Percentiles rank a stretch among this genome's conserved stretches.
Conservation (phyloP, 2,797 vertebrate genomes). For the Platyrinchus mystaceus region DNA sequence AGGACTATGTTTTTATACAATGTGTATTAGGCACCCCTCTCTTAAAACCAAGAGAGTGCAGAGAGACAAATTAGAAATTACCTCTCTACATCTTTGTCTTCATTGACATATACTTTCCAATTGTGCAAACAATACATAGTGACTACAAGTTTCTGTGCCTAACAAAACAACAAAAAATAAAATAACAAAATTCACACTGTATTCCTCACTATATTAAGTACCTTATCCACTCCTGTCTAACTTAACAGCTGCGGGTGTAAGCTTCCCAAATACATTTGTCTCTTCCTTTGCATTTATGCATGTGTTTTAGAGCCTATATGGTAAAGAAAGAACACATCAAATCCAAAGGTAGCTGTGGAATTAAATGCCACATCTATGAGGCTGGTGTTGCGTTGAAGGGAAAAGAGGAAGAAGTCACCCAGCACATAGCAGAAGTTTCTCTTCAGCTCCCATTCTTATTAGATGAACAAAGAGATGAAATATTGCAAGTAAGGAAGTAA, state of each 20-base stretch:
- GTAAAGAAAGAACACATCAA: not conserved
- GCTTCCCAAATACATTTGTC: not conserved
- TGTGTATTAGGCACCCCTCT: not conserved
- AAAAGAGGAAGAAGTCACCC: not conserved
- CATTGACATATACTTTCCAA: not conserved
- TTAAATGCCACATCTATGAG: not conserved
- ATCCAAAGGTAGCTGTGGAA: not conserved
- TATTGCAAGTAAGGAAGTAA: not conserved
- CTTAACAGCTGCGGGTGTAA: not conserved
- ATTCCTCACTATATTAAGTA: not conserved
- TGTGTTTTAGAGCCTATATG: not conserved
- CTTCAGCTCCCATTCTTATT: not conserved
- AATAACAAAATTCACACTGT: not conserved
- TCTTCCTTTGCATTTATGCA: not conserved
- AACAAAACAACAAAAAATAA: not conserved
- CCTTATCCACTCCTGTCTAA: not conserved
- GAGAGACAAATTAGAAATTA: not conserved
- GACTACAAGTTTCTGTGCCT: not conserved
- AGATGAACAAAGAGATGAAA: not conserved
- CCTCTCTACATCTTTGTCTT: not conserved
- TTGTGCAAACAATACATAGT: not conserved
- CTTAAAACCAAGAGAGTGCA: not conserved
- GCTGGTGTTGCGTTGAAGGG: not conserved
- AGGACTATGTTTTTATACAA: not conserved
- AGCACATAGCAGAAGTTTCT: not conserved